Conservation (phyloP, 1,140 invertebrate genomes). For the Drosophila parvula region DNA sequence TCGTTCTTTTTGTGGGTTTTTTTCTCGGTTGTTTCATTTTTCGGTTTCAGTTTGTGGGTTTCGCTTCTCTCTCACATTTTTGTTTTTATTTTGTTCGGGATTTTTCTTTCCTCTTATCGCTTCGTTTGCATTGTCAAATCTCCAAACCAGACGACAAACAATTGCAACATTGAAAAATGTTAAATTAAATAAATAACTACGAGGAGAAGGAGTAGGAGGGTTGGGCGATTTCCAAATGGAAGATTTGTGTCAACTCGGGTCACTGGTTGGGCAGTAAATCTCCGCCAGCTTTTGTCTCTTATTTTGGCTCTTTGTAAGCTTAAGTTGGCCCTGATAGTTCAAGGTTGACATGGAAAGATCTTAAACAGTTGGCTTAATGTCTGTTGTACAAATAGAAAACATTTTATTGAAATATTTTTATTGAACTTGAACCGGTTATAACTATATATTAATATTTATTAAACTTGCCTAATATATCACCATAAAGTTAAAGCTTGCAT, state of each 20-base stretch:
- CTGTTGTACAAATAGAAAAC: no score
- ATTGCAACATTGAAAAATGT: constrained; percentile 40
- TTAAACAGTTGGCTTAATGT: not conserved
- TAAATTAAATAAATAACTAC: constrained; percentile 48
- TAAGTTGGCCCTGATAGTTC: not conserved
- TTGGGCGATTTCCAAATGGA: constrained; percentile 31
- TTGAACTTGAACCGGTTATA: no score
- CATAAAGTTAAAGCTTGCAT: not conserved
- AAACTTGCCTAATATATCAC: no score
- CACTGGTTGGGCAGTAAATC: constrained; percentile 23
- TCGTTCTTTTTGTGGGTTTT: constrained; percentile 13
- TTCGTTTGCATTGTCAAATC: constrained; percentile 51
- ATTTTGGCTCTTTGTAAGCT: not conserved
- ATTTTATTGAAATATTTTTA: no score
- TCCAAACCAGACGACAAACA: constrained; percentile 43
- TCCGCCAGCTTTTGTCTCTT: constrained; percentile 14
- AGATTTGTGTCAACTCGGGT: constrained; percentile 10
- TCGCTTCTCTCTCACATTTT: constrained; percentile 14
- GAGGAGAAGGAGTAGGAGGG: not conserved
- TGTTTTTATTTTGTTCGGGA: constrained; percentile 2
- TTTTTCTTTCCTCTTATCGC: constrained; percentile 28
- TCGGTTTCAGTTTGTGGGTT: constrained; percentile 34
- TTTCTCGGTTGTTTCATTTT: constrained; percentile 29
- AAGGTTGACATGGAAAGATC: not conserved
- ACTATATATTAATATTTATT: no score